These are phyloP conservation scores for Ruditapes philippinarum DNA, from an alignment of 1,140 invertebrate genomes.

Conservation along the genomic window DNA sequence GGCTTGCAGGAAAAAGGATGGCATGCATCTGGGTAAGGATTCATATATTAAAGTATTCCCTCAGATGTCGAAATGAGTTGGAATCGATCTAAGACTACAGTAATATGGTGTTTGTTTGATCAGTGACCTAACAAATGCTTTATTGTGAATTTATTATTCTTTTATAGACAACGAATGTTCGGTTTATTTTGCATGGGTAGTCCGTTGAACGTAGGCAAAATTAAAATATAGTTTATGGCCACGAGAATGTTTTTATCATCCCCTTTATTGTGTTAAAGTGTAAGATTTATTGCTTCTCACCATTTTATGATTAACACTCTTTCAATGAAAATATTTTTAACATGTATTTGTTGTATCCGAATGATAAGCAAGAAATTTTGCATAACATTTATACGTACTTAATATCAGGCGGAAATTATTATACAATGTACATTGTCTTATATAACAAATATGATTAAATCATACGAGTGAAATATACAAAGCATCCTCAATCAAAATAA, in stretches of 20 bases:
- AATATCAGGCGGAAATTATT: no score
- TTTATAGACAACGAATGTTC: slow-evolving; percentile 44
- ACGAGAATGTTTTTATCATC: slow-evolving; percentile 30
- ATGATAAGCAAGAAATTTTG: no score
- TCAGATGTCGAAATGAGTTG: neutral
- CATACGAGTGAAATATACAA: no score
- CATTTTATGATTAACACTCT: neutral
- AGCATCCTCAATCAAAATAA: no score
- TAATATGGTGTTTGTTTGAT: slow-evolving; percentile 56
- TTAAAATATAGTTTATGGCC: slow-evolving; percentile 43
- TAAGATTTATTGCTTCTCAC: neutral
- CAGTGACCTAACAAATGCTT: slow-evolving; percentile 52
- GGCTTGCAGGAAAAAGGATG: neutral
- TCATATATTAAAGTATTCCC: slow-evolving; percentile 36
- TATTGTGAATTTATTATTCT: slow-evolving; percentile 48
- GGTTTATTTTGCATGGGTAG: slow-evolving; percentile 38
- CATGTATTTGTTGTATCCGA: no score
- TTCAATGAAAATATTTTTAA: neutral
- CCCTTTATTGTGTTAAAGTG: slow-evolving; percentile 30
- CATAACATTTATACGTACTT: no score
- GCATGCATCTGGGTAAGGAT: slow-evolving; percentile 24
- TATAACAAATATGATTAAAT: no score
- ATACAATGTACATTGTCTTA: no score
- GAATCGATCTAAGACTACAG: slow-evolving; percentile 18
- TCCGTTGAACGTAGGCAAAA: slow-evolving; percentile 17